Evolutionary conservation across 1,140 invertebrate species (phyloP).

Genomic region (Epicauta chinensis): DNA sequence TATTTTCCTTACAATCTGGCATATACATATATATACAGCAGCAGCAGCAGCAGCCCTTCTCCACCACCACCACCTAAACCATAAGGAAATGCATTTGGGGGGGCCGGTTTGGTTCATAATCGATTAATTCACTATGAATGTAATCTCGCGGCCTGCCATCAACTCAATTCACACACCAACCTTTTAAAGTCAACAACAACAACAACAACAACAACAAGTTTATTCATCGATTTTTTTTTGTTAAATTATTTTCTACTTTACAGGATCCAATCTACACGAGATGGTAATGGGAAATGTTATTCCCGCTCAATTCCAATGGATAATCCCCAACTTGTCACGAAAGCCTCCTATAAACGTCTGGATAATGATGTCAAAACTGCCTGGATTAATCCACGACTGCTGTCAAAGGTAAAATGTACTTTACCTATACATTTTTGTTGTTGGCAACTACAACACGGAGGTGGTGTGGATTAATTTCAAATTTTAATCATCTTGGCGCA

Average conservation of each 20-base stretch:
- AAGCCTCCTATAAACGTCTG: slow-evolving; percentile 39
- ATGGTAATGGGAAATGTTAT: too few species aligned
- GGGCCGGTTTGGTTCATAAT: slow-evolving; percentile 10
- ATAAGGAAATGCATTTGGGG: neutral
- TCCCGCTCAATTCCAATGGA: slow-evolving; percentile 11
- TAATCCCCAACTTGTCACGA: slow-evolving; percentile 37
- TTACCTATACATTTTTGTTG: too few species aligned
- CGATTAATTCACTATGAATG: slow-evolving; percentile 24
- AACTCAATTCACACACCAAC: too few species aligned
- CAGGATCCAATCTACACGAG: too few species aligned
- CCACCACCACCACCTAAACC: too few species aligned
- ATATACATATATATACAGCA: slow-evolving; percentile 20
- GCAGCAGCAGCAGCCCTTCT: slow-evolving; percentile 2
- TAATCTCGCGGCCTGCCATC: slow-evolving; percentile 1
- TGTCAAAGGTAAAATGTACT: slow-evolving; percentile 49
- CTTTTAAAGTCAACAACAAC: too few species aligned
- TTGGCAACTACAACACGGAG: too few species aligned
- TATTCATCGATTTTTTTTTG: too few species aligned
- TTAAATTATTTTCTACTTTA: too few species aligned
- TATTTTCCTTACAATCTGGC: slow-evolving; percentile 6
- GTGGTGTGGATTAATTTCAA: too few species aligned
- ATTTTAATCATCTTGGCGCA: too few species aligned
- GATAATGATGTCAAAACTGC: slow-evolving; percentile 54
- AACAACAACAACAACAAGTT: too few species aligned
- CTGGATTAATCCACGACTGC: slow-evolving; percentile 53